A percentile compares a stretch with the other conserved stretches of the same genome.
phyloP scores from a whole-genome alignment of 1,140 invertebrate genomes.

The Eupeodes corollae region DNA sequence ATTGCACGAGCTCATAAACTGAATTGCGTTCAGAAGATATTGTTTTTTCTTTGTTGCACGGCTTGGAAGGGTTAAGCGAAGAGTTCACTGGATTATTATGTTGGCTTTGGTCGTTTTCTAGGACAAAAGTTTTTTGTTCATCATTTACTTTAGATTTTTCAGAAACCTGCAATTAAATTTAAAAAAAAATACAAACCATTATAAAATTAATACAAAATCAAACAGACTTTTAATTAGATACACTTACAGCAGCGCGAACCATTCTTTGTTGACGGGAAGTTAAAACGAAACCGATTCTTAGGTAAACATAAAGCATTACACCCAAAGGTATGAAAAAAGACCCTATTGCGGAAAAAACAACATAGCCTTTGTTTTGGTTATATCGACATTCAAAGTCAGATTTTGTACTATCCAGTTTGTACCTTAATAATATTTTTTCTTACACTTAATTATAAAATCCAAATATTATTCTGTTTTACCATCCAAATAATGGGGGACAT shows the following conservation, averaged over 20 bases:
- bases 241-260: slow-evolving; percentile 31
- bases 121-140: no score
- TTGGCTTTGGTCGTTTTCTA: no score
- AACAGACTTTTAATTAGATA: no score
- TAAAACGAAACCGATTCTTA: slow-evolving; percentile 76
- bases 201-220: no score
- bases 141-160: no score
- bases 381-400: slow-evolving; percentile 55
- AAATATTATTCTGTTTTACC: slow-evolving; percentile 42
- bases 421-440: slow-evolving; percentile 39
- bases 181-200: no score
- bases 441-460: slow-evolving; percentile 1
- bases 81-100: no score
- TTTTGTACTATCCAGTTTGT: slow-evolving; percentile 48
- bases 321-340: slow-evolving; percentile 86
- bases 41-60: no score
- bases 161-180: no score
- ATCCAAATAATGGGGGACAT: slow-evolving; percentile 71
- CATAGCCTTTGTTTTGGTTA: slow-evolving; percentile 73
- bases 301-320: slow-evolving; percentile 87
- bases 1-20: no score
- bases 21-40: no score
- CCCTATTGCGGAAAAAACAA: slow-evolving; percentile 75
- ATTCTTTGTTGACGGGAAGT: slow-evolving; percentile 47
- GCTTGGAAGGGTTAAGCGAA: no score